Conservation (phyloP, 1,140 invertebrate species). For the Thereuonema tuberculata region DNA sequence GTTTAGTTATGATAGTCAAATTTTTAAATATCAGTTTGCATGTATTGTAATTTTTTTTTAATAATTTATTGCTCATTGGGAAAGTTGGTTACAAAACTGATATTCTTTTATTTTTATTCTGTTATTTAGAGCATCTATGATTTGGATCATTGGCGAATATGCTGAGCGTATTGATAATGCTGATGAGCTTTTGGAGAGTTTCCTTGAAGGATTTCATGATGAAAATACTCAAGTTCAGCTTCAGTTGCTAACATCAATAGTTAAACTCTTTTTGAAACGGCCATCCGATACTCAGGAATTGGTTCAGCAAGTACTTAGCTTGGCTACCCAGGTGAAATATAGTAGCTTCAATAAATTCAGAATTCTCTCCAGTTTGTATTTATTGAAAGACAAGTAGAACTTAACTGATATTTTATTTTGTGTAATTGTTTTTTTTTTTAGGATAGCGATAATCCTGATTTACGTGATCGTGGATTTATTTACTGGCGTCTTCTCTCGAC, state of each 20-base stretch:
- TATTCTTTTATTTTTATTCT: too few relatives aligned
- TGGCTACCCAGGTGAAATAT: slow-evolving; percentile 65
- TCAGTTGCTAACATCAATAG: slow-evolving; percentile 92
- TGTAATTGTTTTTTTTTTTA: slow-evolving; percentile 10
- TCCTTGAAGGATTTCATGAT: slow-evolving; percentile 99
- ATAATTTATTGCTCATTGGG: too few relatives aligned
- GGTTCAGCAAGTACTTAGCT: slow-evolving; percentile 81
- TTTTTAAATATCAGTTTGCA: neutral
- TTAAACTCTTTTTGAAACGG: slow-evolving; percentile 95
- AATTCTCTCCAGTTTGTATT: too few relatives aligned
- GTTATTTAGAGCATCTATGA: slow-evolving; percentile 80
- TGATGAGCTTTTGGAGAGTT: slow-evolving; percentile 94
- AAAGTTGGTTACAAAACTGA: too few relatives aligned
- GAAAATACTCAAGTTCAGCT: slow-evolving; percentile 98
- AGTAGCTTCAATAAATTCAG: neutral
- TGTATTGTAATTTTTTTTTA: too few relatives aligned
- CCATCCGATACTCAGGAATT: slow-evolving; percentile 97
- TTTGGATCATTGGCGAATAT: slow-evolving; percentile 99
- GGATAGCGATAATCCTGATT: slow-evolving; percentile 98
- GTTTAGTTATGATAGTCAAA: neutral
- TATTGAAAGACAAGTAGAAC: neutral
- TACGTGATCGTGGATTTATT: slow-evolving; percentile 97
- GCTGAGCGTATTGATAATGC: slow-evolving; percentile 99
- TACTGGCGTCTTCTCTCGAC: slow-evolving; percentile 98
- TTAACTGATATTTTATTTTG: neutral